Evolutionary conservation across 2,888 invertebrate species (phyloP).

Genomic region (Pediacus dermestoides): DNA sequence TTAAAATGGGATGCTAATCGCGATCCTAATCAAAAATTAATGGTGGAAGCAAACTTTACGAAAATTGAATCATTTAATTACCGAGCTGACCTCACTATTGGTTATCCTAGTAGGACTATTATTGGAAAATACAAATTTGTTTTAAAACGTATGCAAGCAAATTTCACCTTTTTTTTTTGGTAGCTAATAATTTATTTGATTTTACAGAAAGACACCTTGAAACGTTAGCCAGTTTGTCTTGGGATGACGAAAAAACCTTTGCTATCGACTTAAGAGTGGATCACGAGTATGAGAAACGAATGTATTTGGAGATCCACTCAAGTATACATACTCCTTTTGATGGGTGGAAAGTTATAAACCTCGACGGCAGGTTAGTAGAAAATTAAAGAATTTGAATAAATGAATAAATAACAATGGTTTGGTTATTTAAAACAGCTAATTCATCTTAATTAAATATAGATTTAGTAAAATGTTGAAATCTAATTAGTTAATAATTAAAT

Average conservation of each 20-base stretch:
- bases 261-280: constrained; percentile 59
- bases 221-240: constrained; percentile 62
- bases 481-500: too few relatives aligned
- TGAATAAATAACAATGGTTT: too few relatives aligned
- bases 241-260: constrained; percentile 65
- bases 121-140: constrained; percentile 64
- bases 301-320: constrained; percentile 50
- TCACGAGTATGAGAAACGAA: constrained; percentile 54
- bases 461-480: too few relatives aligned
- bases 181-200: constrained; percentile 6
- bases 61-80: constrained; percentile 60
- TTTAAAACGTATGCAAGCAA: constrained; percentile 50
- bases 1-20: constrained; percentile 85
- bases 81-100: constrained; percentile 61
- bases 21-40: constrained; percentile 71
- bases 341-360: constrained; percentile 55
- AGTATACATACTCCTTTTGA: constrained; percentile 57
- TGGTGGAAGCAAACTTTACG: constrained; percentile 60
- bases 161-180: constrained; percentile 4
- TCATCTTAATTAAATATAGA: too few relatives aligned
- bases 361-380: constrained; percentile 52
- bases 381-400: neutral
- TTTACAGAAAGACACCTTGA: constrained; percentile 43
- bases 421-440: too few relatives aligned
- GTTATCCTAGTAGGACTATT: constrained; percentile 73